Conservation (phyloP, 2,888 invertebrate genomes). For the Cecidostiba fungosa region DNA sequence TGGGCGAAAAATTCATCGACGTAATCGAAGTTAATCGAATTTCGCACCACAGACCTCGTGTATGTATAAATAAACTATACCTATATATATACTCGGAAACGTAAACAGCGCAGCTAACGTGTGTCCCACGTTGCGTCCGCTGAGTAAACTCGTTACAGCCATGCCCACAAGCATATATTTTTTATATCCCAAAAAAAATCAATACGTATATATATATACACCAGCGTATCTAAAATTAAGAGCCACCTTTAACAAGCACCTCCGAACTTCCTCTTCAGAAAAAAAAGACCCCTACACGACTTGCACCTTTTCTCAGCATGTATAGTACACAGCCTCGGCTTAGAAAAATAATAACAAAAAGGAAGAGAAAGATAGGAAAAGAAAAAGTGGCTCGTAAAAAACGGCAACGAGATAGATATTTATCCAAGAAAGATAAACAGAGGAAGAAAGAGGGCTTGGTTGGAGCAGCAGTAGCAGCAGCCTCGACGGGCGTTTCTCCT, state of each 20-base stretch:
- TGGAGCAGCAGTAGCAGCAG: conserved; percentile 1
- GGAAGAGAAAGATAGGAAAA: neutral
- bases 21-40: too few species aligned
- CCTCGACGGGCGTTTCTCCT: conserved; percentile 56
- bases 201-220: neutral
- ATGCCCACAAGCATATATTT: neutral
- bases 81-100: too few species aligned
- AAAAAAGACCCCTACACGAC: neutral
- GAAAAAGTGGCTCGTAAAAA: neutral
- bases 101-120: too few species aligned
- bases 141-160: too few species aligned
- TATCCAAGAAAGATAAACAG: conserved; percentile 39
- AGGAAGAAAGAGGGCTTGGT: neutral
- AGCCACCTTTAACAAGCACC: neutral
- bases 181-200: neutral
- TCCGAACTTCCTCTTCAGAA: neutral
- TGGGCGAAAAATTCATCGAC: too few species aligned
- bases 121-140: too few species aligned
- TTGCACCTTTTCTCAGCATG: neutral
- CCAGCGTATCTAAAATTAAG: neutral
- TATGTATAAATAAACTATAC: too few species aligned
- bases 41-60: too few species aligned
- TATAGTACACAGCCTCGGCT: neutral
- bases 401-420: conserved; percentile 19
- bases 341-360: conserved; percentile 3